Percentiles rank a stretch among this genome's conserved stretches.
These are phyloP conservation scores for Drosophila imparisetae DNA, from an alignment of 2,888 invertebrate genomes.

Conservation along the genomic window DNA sequence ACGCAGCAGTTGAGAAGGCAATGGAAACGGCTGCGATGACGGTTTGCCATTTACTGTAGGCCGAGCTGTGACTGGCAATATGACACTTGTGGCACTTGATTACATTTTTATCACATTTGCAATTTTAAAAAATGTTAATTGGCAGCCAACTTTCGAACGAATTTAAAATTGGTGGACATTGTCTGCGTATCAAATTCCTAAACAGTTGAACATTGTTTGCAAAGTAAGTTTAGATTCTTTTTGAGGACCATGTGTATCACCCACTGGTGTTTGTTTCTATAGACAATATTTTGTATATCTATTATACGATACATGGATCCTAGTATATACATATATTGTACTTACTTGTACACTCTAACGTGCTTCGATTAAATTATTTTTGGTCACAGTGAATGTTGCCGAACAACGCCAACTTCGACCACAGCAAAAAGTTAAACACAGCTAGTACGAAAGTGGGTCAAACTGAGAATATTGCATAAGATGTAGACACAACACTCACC, in stretches of 20 bases:
- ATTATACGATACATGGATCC: background rate
- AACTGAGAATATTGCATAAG: conserved; percentile 79
- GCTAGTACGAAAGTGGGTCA: conserved; percentile 70
- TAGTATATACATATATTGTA: background rate
- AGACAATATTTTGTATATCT: background rate
- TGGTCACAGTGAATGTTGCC: conserved; percentile 72
- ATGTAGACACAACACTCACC: conserved; percentile 68
- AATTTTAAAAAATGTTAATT: conserved; percentile 63
- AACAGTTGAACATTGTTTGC: background rate
- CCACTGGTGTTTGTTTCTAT: background rate
- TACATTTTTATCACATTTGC: conserved; percentile 46
- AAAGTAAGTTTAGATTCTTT: background rate
- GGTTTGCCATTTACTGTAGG: conserved; percentile 27
- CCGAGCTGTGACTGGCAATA: conserved; percentile 51
- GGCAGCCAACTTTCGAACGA: conserved; percentile 59
- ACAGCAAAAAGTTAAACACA: conserved; percentile 62
- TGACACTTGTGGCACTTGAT: conserved; percentile 61
- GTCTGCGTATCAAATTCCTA: background rate
- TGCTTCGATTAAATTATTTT: conserved; percentile 54
- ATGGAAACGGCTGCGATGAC: conserved; percentile 15
- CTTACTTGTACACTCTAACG: conserved; percentile 16
- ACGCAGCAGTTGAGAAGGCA: conserved; percentile 41
- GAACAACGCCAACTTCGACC: conserved; percentile 55
- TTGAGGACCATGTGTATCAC: background rate
- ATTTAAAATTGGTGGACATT: conserved; percentile 26